phyloP scores from a whole-genome alignment of 1,140 invertebrate genomes.

The Drosophila asahinai region DNA sequence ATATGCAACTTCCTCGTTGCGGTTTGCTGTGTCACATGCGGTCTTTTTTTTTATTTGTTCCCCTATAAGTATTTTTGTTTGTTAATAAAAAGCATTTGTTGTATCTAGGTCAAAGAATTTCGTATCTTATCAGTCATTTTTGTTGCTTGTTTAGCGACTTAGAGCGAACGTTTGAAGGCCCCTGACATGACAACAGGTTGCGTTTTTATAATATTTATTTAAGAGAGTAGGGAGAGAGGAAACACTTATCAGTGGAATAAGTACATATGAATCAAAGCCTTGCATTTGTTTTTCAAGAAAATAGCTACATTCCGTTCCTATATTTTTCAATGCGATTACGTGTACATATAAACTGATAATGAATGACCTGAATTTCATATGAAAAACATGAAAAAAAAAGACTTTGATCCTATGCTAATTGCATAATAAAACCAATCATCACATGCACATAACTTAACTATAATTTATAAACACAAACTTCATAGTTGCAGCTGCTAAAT shows the following conservation, averaged over 20 bases:
- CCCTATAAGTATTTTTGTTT: slow-evolving; percentile 2
- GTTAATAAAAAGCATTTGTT: slow-evolving; percentile 28
- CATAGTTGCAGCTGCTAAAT: neutral
- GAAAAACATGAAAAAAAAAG: slow-evolving; percentile 25
- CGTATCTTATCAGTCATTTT: slow-evolving; percentile 61
- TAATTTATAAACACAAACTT: neutral
- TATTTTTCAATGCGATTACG: slow-evolving; percentile 6
- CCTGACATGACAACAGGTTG: slow-evolving; percentile 51
- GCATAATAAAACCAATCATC: neutral
- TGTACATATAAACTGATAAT: slow-evolving; percentile 10
- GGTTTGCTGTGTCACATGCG: slow-evolving; percentile 60
- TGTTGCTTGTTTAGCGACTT: slow-evolving; percentile 25
- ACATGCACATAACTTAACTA: neutral
- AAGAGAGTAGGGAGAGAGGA: neutral
- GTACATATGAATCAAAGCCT: slow-evolving; percentile 24
- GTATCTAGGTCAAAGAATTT: slow-evolving; percentile 60
- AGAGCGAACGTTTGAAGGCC: slow-evolving; percentile 40
- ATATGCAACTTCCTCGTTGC: slow-evolving; percentile 49
- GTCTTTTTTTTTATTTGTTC: neutral
- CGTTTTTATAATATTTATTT: slow-evolving; percentile 20
- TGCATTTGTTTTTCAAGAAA: slow-evolving; percentile 18
- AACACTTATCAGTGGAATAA: slow-evolving; percentile 21
- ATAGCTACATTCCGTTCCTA: neutral
- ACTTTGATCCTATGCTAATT: slow-evolving; percentile 15
- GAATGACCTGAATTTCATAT: slow-evolving; percentile 26